phyloP scores from a whole-genome alignment of 2,113 vertebrate genomes.

The Apteryx owenii region DNA sequence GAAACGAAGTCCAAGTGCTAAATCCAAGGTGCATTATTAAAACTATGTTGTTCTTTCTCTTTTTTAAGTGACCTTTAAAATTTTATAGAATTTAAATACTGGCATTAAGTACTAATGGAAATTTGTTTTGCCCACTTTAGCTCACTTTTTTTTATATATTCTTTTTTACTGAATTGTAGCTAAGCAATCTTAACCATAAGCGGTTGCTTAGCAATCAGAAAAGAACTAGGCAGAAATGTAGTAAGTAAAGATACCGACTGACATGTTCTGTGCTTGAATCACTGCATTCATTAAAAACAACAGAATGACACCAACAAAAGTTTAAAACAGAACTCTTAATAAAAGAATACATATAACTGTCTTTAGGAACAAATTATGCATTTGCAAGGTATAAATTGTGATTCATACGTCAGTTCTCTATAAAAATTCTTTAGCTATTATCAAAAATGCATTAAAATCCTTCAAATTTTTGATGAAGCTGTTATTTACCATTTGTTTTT shows the following conservation, averaged over 20 bases:
- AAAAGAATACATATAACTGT: slow-evolving; percentile 8
- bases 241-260: slow-evolving; percentile 51
- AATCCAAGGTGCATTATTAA: background rate
- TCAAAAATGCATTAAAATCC: slow-evolving; percentile 62
- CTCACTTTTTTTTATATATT: background rate
- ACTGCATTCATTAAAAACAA: slow-evolving; percentile 38
- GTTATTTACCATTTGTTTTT: slow-evolving; percentile 63
- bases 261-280: slow-evolving; percentile 25
- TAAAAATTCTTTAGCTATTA: slow-evolving; percentile 28
- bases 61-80: background rate
- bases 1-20: background rate
- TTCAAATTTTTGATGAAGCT: slow-evolving; percentile 46
- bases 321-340: slow-evolving; percentile 35
- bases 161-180: slow-evolving; percentile 28
- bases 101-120: slow-evolving; percentile 19
- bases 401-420: background rate
- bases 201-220: slow-evolving; percentile 68
- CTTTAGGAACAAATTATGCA: slow-evolving; percentile 8
- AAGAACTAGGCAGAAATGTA: slow-evolving; percentile 54
- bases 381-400: slow-evolving; percentile 23
- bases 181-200: slow-evolving; percentile 28
- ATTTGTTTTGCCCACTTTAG: slow-evolving; percentile 4
- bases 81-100: slow-evolving; percentile 12
- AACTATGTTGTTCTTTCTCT: background rate
- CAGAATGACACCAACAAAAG: background rate